Evolutionary conservation across 2,113 vertebrate species (phyloP).

Genomic region (Sisor rabdophorus): DNA sequence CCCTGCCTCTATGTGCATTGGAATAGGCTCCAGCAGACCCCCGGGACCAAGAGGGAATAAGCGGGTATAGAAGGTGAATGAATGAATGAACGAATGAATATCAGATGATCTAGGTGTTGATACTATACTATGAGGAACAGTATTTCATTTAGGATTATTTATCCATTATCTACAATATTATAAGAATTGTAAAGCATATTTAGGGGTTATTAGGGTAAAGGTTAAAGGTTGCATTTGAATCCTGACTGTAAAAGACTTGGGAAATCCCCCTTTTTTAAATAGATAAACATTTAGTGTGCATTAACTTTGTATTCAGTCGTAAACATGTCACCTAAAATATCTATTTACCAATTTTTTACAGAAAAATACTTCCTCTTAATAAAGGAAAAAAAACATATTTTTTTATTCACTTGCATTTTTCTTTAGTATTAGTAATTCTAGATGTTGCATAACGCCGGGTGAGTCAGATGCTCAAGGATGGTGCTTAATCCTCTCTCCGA

Average conservation of each 20-base stretch:
- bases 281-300: no score
- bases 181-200: slow-evolving; percentile 9
- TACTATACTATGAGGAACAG: background rate
- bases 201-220: background rate
- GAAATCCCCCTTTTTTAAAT: no score
- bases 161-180: slow-evolving; percentile 11
- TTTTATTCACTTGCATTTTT: background rate
- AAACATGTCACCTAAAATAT: background rate
- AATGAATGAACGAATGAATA: no score
- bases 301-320: background rate
- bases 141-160: slow-evolving; percentile 2
- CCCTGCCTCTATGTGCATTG: no score
- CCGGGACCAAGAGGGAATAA: no score
- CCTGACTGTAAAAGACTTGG: no score
- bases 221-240: background rate
- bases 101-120: slow-evolving; percentile 1
- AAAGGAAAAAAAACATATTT: background rate
- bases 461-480: slow-evolving; percentile 27
- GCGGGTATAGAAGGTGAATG: no score
- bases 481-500: slow-evolving; percentile 24
- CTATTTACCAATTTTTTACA: background rate
- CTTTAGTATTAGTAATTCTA: slow-evolving; percentile 10
- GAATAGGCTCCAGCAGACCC: no score
- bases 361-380: background rate
- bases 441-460: slow-evolving; percentile 24